Evolutionary conservation across 2,113 vertebrate genomes (phyloP), one percentile per base, ranked within the genome.

Genomic region (Benthochromis sp.): DNA sequence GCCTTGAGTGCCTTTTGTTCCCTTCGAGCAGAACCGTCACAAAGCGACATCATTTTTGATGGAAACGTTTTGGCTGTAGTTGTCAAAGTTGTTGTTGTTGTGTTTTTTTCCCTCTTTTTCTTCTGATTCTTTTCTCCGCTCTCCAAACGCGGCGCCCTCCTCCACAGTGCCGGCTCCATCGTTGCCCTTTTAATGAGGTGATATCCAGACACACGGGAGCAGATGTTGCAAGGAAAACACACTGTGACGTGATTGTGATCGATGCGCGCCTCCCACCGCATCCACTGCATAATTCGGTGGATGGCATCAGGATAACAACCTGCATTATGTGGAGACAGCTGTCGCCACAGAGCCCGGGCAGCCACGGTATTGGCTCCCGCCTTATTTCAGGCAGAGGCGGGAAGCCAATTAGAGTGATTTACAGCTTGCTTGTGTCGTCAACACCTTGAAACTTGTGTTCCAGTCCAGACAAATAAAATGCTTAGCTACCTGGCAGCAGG

Each of bases 391-490:
- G 61, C 81, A 80, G 90, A 94, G 92, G 93, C 86, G 93, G 90
- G 84, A 89, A 89, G 89, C 92, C 95, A 96, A 94, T 96, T 95
- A 94, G 81, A 78, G 91, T 94, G 93, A 96, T 95, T 94, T 95
- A 95, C 92, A 63, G 86, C 92, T 43, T 54, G 84, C 86, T 83
- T 40, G 84, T 90, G 92, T 91, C 83, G 90, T 91, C 88, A 89
- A 84, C 92, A 92, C 94, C 93, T 92, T 89, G 86, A 90, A 94
- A 90, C 82, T 84, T 57, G 82, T 50, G 78, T 81, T 89, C 86
- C 43, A 16, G 90, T 81, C 81, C 90, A 45, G 86, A 66, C 83
- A 11, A 87, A 86, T 78, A 29, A 82, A 89, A 92, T 63, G 66
- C 83, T 50, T 47, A 82, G 53, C 71, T 83, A 84, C 81, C 59